phyloP scores from a whole-genome alignment of 1,140 invertebrate genomes.

The Hycleus cichorii region DNA sequence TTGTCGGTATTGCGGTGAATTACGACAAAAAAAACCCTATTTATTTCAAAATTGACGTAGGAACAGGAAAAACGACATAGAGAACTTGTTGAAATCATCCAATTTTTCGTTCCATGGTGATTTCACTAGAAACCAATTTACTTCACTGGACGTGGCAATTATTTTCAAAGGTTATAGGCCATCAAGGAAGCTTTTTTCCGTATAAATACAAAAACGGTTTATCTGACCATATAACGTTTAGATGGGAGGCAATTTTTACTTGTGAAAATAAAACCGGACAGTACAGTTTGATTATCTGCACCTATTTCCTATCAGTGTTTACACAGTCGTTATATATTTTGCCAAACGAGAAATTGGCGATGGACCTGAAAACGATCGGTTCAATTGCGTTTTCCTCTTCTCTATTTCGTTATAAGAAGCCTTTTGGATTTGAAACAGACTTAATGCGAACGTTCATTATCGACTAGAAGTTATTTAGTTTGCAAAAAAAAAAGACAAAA shows the following conservation, averaged over 20 bases:
- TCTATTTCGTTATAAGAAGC: too few relatives aligned
- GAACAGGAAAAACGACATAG: not conserved
- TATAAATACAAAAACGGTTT: not conserved
- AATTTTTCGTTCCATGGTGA: not conserved
- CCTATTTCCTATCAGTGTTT: slow-evolving; percentile 6
- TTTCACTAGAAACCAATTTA: slow-evolving; percentile 5
- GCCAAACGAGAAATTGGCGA: not conserved
- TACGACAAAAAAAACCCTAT: too few relatives aligned
- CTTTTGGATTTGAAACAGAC: too few relatives aligned
- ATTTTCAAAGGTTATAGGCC: slow-evolving; percentile 5
- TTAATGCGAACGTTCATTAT: too few relatives aligned
- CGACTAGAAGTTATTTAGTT: too few relatives aligned
- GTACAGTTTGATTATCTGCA: slow-evolving; percentile 3
- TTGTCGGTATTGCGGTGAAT: too few relatives aligned
- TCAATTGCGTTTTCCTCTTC: too few relatives aligned
- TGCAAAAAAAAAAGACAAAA: not conserved
- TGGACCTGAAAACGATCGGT: too few relatives aligned
- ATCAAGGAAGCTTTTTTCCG: slow-evolving; percentile 1
- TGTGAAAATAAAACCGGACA: not conserved
- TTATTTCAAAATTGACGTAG: too few relatives aligned
- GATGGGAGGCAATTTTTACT: slow-evolving; percentile 4
- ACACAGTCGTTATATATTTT: slow-evolving; percentile 5
- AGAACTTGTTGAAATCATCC: not conserved
- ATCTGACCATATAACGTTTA: not conserved
- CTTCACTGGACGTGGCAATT: slow-evolving; percentile 6